Percentiles rank a stretch among this genome's conserved stretches.
phyloP scores from a whole-genome alignment of 2,797 vertebrate genomes.

The Cygnus olor region DNA sequence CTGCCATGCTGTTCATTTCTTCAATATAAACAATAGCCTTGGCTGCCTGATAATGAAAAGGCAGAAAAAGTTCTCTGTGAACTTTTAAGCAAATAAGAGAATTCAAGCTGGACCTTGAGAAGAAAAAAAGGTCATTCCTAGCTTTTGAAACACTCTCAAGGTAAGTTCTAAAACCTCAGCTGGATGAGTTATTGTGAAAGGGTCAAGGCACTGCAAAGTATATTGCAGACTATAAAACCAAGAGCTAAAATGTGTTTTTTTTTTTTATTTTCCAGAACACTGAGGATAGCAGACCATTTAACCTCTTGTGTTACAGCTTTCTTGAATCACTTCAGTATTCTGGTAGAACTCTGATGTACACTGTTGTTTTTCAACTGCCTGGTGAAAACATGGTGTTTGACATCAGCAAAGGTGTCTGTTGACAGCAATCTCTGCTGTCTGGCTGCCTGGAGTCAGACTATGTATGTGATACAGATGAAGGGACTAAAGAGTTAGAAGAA shows the following conservation, averaged over 20 bases:
- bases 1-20: constrained; percentile 91
- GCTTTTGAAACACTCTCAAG: neutral
- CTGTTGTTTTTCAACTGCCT: neutral
- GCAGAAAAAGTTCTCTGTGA: neutral
- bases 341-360: neutral
- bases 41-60: constrained; percentile 79
- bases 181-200: neutral
- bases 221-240: neutral
- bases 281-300: neutral
- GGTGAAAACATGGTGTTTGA: neutral
- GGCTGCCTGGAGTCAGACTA: neutral
- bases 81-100: neutral
- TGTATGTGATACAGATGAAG: neutral
- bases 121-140: neutral
- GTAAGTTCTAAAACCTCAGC: neutral
- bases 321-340: neutral
- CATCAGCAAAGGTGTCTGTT: neutral
- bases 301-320: neutral
- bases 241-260: neutral
- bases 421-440: neutral
- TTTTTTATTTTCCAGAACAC: neutral
- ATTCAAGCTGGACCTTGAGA: neutral
- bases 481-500: neutral
- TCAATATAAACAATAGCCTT: constrained; percentile 96
- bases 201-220: neutral